These are phyloP conservation scores for Mycalesis mineus DNA, from an alignment of 2,888 invertebrate species.

Conservation along the genomic window DNA sequence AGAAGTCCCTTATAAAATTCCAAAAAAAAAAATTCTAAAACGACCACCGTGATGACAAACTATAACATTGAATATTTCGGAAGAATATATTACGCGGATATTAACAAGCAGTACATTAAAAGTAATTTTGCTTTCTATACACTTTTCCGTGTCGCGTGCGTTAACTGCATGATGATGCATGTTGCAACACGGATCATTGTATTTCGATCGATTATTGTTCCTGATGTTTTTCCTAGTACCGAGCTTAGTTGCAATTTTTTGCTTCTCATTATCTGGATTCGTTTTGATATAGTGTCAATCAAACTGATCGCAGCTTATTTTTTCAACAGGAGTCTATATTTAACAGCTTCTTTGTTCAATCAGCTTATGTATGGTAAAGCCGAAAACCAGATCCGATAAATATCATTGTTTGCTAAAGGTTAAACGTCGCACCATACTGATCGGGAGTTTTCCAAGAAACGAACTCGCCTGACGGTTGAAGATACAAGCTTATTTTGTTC, in stretches of 20 bases:
- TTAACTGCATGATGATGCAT: conserved; percentile 22
- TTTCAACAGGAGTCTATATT: conserved; percentile 7
- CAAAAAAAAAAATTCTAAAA: no score
- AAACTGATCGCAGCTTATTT: conserved; percentile 17
- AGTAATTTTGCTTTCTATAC: conserved; percentile 25
- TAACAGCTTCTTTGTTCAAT: conserved; percentile 5
- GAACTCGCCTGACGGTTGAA: background rate
- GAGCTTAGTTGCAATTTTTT: conserved; percentile 21
- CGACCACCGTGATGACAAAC: no score
- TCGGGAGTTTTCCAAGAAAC: conserved; percentile 15
- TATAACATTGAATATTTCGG: background rate
- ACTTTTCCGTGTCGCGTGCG: conserved; percentile 31
- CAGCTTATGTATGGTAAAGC: conserved; percentile 5
- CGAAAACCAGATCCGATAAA: conserved; percentile 15
- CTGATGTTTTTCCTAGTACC: conserved; percentile 22
- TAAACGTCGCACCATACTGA: conserved; percentile 10
- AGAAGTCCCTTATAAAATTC: no score
- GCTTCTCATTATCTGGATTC: conserved; percentile 17
- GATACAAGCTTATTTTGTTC: conserved; percentile 6
- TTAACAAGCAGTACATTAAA: conserved; percentile 10
- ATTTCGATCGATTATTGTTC: conserved; percentile 14
- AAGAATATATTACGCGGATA: background rate
- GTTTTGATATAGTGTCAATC: conserved; percentile 25
- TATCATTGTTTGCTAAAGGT: conserved; percentile 18
- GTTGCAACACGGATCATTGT: conserved; percentile 22